Evolutionary conservation across 1,140 invertebrate genomes (phyloP), one percentile per base, ranked within the genome.

Genomic region (Apis cerana): DNA sequence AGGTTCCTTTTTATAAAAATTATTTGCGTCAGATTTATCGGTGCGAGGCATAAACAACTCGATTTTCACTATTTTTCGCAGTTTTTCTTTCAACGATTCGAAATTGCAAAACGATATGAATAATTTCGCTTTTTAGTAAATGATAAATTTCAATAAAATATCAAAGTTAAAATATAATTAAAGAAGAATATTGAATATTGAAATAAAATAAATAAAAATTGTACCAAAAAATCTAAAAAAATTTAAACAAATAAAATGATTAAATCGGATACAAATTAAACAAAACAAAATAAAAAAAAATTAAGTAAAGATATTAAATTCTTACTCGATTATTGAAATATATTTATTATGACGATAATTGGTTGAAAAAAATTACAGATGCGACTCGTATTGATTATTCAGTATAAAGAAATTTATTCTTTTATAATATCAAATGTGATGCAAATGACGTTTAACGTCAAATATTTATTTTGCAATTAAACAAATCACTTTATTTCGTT

Each of bases 1-100:
- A 23, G 58, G 43, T 75, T 52, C 27, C 19, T 59, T 59, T 74
- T 56, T 33, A 71, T 71, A 71, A 58, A 56, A 58, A 13, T 71
- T n/a, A 52, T n/a, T 64, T 64, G 62, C 62, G 71, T 74, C 27
- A 27, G 21, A 62, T 62, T 50, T 61, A 68, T 11, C 11, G 13
- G 52, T 12, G 19, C 27, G 5, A 33, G 17, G 12, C 17, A 56
- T 23, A 58, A 43, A n/a, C 33, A 33, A 33, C 52, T 54, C 19
- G 71, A n/a, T 74, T 58, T 58, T 19, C 56, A 9, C n/a, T n/a
- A 59, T 43, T 43, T 43, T 33, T 74, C 12, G 27, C 23, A 19
- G 9, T 33, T 64, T 67, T 27, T 27, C 13, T 8, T 2, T 7
- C 43, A 50, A 50, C 3, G 8, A 56, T 43, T 59, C 21, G 12